These are phyloP conservation scores for Erpetoichthys calabaricus DNA, from an alignment of 2,797 vertebrate genomes.

Conservation along the genomic window DNA sequence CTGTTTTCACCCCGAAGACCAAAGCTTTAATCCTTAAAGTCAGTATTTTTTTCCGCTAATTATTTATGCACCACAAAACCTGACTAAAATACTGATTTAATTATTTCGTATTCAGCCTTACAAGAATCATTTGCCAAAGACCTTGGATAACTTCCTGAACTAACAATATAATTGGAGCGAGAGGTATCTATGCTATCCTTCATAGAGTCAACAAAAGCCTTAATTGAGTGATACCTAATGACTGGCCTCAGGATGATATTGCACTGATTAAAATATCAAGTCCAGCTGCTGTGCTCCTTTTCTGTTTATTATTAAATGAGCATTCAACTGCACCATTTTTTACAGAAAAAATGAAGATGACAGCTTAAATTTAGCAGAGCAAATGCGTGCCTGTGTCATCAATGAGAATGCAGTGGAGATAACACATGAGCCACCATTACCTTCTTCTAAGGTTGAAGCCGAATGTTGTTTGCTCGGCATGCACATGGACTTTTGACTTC, in stretches of 20 bases:
- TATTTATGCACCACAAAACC: not conserved
- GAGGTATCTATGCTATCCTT: conserved; percentile 13
- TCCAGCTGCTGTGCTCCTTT: conserved; percentile 13
- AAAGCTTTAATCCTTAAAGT: not conserved
- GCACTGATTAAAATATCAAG: conserved; percentile 36
- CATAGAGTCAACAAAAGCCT: conserved; percentile 15
- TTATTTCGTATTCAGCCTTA: not conserved
- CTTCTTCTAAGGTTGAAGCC: conserved; percentile 35
- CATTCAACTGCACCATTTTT: not conserved
- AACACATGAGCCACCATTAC: conserved; percentile 40
- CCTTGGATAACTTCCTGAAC: not conserved
- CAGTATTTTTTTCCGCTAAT: not conserved
- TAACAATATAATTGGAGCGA: conserved; percentile 5
- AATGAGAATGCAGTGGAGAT: not conserved
- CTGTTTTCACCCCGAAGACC: not conserved
- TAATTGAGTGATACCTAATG: conserved; percentile 21
- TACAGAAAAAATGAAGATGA: conserved; percentile 17
- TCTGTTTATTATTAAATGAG: not conserved
- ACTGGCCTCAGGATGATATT: conserved; percentile 19
- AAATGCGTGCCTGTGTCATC: not conserved
- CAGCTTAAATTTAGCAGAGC: not conserved
- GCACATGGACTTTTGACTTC: conserved; percentile 37
- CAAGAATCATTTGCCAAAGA: not conserved
- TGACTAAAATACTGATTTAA: not conserved
- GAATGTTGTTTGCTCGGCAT: conserved; percentile 34